phyloP scores from a whole-genome alignment of 2,888 invertebrate genomes.

The Trissoscelio sp. region DNA sequence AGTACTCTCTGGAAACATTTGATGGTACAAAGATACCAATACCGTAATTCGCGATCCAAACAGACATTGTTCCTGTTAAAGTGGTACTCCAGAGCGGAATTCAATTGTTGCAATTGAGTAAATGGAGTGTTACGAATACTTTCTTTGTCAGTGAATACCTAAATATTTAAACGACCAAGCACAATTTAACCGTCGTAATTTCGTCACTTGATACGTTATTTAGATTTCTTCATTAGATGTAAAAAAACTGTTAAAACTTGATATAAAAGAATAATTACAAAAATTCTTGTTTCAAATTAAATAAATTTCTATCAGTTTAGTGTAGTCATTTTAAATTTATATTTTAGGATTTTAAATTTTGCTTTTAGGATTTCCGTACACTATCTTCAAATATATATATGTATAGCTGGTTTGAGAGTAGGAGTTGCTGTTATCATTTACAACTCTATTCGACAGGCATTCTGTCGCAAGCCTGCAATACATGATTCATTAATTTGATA shows the following conservation, averaged over 20 bases:
- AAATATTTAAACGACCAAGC: slow-evolving; percentile 22
- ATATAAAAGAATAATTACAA: too few species aligned
- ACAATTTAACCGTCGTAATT: slow-evolving; percentile 1
- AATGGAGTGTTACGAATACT: slow-evolving; percentile 33
- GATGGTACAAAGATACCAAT: slow-evolving; percentile 39
- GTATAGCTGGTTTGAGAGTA: neutral
- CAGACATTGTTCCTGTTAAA: slow-evolving; percentile 38
- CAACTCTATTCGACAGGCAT: slow-evolving; percentile 1
- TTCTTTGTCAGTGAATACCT: slow-evolving; percentile 31
- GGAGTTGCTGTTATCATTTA: slow-evolving; percentile 11
- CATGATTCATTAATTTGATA: slow-evolving; percentile 30
- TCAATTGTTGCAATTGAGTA: slow-evolving; percentile 36
- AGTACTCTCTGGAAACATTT: slow-evolving; percentile 31
- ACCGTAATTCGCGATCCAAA: slow-evolving; percentile 34
- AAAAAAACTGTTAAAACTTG: too few species aligned
- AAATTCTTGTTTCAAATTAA: too few species aligned
- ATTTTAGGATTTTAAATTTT: too few species aligned
- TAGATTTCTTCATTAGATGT: too few species aligned
- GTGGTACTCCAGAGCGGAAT: slow-evolving; percentile 13
- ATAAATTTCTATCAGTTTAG: too few species aligned
- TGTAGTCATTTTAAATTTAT: too few species aligned
- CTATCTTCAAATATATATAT: neutral
- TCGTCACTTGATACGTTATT: neutral
- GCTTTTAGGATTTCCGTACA: neutral
- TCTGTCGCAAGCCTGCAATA: neutral